These are phyloP conservation scores for Bemisia tabaci DNA, from an alignment of 1,140 invertebrate species.

Conservation along the genomic window DNA sequence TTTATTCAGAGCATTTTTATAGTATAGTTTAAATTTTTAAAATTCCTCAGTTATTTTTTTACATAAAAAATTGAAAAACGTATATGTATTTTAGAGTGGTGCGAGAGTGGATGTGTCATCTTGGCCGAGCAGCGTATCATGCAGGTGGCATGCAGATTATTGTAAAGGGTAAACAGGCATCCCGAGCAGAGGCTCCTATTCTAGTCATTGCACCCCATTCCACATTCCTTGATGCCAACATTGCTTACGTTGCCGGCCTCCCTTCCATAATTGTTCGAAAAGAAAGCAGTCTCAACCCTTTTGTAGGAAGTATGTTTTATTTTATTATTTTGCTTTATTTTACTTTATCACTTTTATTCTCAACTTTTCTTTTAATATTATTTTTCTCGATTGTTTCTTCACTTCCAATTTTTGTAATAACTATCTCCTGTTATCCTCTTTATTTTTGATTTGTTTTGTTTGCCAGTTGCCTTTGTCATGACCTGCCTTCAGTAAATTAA, in stretches of 20 bases:
- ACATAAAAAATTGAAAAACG: background rate
- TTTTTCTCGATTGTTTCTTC: too few species aligned
- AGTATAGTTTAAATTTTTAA: background rate
- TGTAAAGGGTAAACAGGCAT: slow-evolving; percentile 58
- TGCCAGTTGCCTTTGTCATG: too few species aligned
- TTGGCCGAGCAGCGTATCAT: slow-evolving; percentile 53
- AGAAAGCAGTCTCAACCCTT: slow-evolving; percentile 60
- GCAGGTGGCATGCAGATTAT: slow-evolving; percentile 65
- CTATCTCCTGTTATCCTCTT: too few species aligned
- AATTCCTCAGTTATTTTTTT: background rate
- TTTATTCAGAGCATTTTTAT: too few species aligned
- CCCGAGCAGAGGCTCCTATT: slow-evolving; percentile 59
- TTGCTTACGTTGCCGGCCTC: slow-evolving; percentile 60
- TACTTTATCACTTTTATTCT: too few species aligned
- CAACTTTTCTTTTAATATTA: too few species aligned
- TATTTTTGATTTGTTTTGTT: too few species aligned
- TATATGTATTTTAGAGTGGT: slow-evolving; percentile 33
- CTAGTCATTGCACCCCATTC: slow-evolving; percentile 76
- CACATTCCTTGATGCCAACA: slow-evolving; percentile 71
- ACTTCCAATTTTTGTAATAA: too few species aligned
- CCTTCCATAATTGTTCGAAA: slow-evolving; percentile 64
- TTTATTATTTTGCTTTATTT: too few species aligned
- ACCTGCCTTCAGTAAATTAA: too few species aligned
- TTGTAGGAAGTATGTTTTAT: slow-evolving; percentile 62
- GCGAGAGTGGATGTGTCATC: slow-evolving; percentile 48